Conservation (phyloP, 2,888 invertebrate genomes). For the Apotomis turbidana region DNA sequence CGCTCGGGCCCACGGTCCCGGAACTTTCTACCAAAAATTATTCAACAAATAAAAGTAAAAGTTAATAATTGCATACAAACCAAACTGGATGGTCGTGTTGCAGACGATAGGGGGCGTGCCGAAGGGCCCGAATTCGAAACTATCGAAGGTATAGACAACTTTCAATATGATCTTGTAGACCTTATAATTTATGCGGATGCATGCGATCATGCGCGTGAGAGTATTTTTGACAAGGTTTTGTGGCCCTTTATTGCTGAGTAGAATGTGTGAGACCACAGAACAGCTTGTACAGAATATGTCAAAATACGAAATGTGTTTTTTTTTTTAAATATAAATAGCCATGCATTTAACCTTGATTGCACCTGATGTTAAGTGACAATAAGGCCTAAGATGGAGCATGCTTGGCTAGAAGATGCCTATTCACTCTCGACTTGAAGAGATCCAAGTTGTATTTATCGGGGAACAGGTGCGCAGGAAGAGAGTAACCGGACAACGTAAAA, state of each 20-base stretch:
- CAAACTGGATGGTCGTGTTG: slow-evolving; percentile 46
- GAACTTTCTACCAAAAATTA: slow-evolving; percentile 62
- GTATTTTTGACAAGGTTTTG: slow-evolving; percentile 20
- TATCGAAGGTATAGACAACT: slow-evolving; percentile 34
- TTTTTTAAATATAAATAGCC: too few relatives aligned
- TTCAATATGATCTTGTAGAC: slow-evolving; percentile 32
- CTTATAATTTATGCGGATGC: slow-evolving; percentile 25
- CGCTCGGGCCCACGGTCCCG: slow-evolving; percentile 54
- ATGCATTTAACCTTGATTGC: too few relatives aligned
- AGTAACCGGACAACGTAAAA: background rate
- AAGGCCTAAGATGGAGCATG: too few relatives aligned
- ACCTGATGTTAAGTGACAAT: too few relatives aligned
- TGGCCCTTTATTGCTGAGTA: background rate
- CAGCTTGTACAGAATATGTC: background rate
- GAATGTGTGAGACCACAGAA: background rate
- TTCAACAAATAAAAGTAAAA: slow-evolving; percentile 66
- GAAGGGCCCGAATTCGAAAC: slow-evolving; percentile 41
- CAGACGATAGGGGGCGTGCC: slow-evolving; percentile 43
- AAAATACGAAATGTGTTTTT: slow-evolving; percentile 1
- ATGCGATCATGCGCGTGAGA: slow-evolving; percentile 26
- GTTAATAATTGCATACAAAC: slow-evolving; percentile 65
- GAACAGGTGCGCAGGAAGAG: too few relatives aligned
- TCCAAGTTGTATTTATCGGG: too few relatives aligned
- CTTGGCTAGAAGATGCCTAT: too few relatives aligned
- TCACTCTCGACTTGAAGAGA: too few relatives aligned